Base-by-base conservation (phyloP, 2,797 vertebrate genomes). In the Luscinia megarhynchos region DNA sequence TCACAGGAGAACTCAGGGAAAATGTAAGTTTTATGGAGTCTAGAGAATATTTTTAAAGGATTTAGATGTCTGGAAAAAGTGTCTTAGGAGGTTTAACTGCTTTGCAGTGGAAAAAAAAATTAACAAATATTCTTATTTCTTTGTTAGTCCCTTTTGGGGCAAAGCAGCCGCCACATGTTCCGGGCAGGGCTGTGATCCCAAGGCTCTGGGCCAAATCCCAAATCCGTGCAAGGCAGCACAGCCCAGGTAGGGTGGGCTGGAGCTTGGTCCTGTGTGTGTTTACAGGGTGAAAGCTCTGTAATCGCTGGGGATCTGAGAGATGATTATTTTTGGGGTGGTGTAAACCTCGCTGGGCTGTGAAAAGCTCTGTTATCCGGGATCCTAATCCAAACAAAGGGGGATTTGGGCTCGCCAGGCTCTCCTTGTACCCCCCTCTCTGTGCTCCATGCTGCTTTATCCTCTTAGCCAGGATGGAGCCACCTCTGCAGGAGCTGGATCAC, bases 21-120 rank as follows among this genome's bases (percentile, higher is more conserved):
- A 95, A 94, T 86, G 79, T 84, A 95, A 91, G 84, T 95, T 97
- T 96, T 96, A 94, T 94, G 91, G 95, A 94, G 95, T 96, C 94
- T 97, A 91, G 93, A 96, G 95, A 93, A 94, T 97, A 97, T 97
- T 97, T 97, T 94, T 87, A 86, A 95, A 95, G 91, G 94, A 95
- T 96, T 95, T 95, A 85, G 92, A 78, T 93, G 96, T 96, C 96
- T 97, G 95, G 96, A 79, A 97, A 95, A 95, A 93, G 87, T 89
- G 93, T 96, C 91, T 95, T 94, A 93, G 89, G 79, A 95, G 91
- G 80, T 95, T 96, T 94, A 96, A 93, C 73, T 89, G 82, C 94
- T 94, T 96, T 95, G 78, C 91, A 91, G 87, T 80, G 91, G 84
- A 91, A 93, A 91, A 84, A 84, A 89, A 84, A 55, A 89, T 68